Conservation (phyloP, 2,797 vertebrate species). For the Manis javanica region DNA sequence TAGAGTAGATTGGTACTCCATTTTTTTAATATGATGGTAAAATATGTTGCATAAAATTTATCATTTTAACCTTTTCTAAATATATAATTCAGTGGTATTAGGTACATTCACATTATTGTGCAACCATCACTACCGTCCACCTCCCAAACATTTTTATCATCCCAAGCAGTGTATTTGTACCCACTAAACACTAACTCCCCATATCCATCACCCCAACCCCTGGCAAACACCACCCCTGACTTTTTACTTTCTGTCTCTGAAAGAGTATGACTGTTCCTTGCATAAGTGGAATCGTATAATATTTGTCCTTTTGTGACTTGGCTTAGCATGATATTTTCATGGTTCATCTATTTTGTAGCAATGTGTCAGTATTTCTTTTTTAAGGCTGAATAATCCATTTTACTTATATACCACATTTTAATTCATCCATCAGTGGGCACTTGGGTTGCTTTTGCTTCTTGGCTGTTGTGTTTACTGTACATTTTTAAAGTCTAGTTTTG, state of each 20-base stretch:
- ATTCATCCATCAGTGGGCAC: background rate
- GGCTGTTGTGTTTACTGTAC: background rate
- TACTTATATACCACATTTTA: background rate
- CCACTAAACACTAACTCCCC: no score
- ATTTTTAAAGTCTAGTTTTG: background rate
- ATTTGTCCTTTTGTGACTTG: background rate
- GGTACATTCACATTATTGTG: no score
- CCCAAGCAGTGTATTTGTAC: background rate
- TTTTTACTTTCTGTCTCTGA: background rate
- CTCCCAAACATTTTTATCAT: background rate
- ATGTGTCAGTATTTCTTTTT: background rate
- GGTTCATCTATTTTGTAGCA: background rate
- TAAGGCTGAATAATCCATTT: background rate
- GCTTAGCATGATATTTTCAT: background rate
- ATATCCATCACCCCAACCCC: background rate
- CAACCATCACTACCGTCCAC: rapidly evolving
- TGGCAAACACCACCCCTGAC: no score
- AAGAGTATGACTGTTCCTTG: background rate
- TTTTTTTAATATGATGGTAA: background rate
- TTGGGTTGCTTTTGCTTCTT: no score
- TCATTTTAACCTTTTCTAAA: background rate
- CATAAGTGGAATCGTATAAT: rapidly evolving
- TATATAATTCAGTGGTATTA: background rate
- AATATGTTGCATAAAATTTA: no score
- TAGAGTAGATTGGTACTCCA: background rate